These are phyloP conservation scores for Tachina fera DNA, from an alignment of 2,888 invertebrate genomes.

Conservation along the genomic window DNA sequence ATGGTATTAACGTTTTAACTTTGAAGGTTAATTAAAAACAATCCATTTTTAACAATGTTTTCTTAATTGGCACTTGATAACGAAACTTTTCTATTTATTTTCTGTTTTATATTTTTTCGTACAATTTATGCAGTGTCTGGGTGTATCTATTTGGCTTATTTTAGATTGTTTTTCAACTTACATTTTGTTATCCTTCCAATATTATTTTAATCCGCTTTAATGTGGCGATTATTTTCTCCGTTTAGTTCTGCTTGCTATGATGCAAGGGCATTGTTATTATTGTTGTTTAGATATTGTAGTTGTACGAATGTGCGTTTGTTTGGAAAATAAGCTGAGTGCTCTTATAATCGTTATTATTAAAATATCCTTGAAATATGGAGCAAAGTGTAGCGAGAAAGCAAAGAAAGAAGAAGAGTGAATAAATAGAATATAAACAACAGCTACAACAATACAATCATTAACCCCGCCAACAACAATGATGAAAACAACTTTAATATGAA, in stretches of 20 bases:
- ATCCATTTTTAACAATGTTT: slow-evolving; percentile 54
- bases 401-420: slow-evolving; percentile 18
- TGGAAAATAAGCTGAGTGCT: slow-evolving; percentile 46
- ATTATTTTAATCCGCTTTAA: slow-evolving; percentile 58
- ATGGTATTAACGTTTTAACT: slow-evolving; percentile 9
- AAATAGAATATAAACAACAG: slow-evolving; percentile 45
- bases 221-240: slow-evolving; percentile 50
- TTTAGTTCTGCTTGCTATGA: slow-evolving; percentile 43
- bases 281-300: slow-evolving; percentile 24
- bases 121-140: slow-evolving; percentile 1
- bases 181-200: slow-evolving; percentile 62
- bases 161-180: slow-evolving; percentile 49
- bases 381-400: slow-evolving; percentile 25
- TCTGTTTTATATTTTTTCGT: not conserved
- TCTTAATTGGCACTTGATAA: slow-evolving; percentile 65
- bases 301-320: slow-evolving; percentile 32
- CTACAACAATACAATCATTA: slow-evolving; percentile 50
- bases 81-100: slow-evolving; percentile 38
- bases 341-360: slow-evolving; percentile 51
- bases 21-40: slow-evolving; percentile 48
- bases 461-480: slow-evolving; percentile 27
- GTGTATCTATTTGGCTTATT: not conserved
- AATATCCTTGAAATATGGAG: slow-evolving; percentile 62
- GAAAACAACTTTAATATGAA: slow-evolving; percentile 14
- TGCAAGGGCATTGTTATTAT: slow-evolving; percentile 36